phyloP scores from a whole-genome alignment of 2,113 vertebrate species.

The Murina feae region DNA sequence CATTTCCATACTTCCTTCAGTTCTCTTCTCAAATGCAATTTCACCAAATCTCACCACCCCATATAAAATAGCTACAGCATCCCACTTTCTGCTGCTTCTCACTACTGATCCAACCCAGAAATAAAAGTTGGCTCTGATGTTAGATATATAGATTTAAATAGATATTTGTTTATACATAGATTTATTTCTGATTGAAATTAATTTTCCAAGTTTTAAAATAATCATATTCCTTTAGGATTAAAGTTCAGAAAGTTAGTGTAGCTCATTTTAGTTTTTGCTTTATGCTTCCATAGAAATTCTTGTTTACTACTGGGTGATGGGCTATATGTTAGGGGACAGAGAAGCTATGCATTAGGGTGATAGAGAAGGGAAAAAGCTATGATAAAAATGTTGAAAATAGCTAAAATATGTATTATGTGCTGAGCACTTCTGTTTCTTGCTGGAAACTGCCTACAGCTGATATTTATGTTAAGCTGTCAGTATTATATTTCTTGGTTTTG shows the following conservation, averaged over 20 bases:
- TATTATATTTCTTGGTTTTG: background rate
- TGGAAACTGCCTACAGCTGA: background rate
- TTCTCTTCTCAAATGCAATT: background rate
- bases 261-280: background rate
- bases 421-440: background rate
- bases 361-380: background rate
- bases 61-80: background rate
- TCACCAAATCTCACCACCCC: background rate
- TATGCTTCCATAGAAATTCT: background rate
- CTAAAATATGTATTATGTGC: background rate
- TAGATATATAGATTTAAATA: background rate
- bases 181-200: background rate
- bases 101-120: background rate
- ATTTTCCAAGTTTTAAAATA: background rate
- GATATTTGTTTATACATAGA: background rate
- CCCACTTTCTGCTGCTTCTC: background rate
- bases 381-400: background rate
- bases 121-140: background rate
- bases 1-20: background rate
- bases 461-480: background rate
- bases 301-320: background rate
- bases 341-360: background rate
- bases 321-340: too few relatives aligned
- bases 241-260: background rate
- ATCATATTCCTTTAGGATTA: background rate